Evolutionary conservation across 2,888 invertebrate species (phyloP), one percentile per base, ranked within the genome.

Genomic region (Petrolisthes manimaculis): DNA sequence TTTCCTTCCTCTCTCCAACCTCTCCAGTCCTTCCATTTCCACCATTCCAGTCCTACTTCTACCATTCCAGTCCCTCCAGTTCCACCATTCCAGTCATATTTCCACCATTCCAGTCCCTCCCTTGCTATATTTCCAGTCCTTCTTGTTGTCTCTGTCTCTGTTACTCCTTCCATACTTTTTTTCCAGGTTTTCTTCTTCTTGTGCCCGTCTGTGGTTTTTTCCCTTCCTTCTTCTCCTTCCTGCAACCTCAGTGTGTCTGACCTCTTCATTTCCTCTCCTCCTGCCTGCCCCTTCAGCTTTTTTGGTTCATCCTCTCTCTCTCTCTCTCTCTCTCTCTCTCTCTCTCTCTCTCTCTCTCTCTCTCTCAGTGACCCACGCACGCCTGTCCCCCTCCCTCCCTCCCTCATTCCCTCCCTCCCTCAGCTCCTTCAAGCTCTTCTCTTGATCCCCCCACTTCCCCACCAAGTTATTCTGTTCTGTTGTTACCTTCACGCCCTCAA

Each of bases 321-420:
- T 56, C 9, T 67, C 67, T 81, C 61, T 81, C 67, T 61, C 67
- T 81, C 61, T 24, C 82, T 67, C 67, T 56, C 37, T 82, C 82
- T 51, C 69, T 51, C 82, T 18, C 71, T 51, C 82, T 69, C 71
- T n/a, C 51, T 71, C 83, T 51, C 69, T 53, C 69, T 18, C 82
- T 69, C 69, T 9, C 56, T 24, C 56, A 5, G 24, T 21, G n/a
- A 5, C 80, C 9, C 80, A 9, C 80, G 4, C 53, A 14, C 78
- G 5, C 78, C n/a, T 51, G 18, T 55, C 24, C 21, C 24, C 21
- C 24, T 21, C 24, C 56, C 5, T 74, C 80, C n/a, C 9, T 55
- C 21, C 80, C 55, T n/a, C 24, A 54, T 21, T 56, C 80, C 56
- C 14, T 56, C 74, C 74, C 21, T 21, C 21, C n/a, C 74, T 21